phyloP scores from a whole-genome alignment of 2,113 vertebrate species.

The Lates calcarifer region DNA sequence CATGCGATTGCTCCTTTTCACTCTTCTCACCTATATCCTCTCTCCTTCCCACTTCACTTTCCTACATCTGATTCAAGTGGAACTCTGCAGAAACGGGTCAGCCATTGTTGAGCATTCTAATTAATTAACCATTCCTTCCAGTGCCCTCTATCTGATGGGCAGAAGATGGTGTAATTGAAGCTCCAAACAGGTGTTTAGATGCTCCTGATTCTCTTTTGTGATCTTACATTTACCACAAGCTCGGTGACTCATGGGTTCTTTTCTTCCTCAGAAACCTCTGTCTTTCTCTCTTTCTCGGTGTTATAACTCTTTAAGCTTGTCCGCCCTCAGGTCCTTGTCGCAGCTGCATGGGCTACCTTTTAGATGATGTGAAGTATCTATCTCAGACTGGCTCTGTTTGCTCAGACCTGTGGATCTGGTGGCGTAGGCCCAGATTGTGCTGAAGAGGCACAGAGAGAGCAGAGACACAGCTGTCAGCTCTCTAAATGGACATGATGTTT shows the following conservation, averaged over 20 bases:
- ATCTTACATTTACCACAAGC: constrained; percentile 5
- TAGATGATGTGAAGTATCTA: constrained; percentile 42
- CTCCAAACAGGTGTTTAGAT: constrained; percentile 26
- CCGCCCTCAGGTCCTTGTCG: constrained; percentile 28
- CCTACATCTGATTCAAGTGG: constrained; percentile 21
- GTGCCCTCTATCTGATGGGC: not conserved
- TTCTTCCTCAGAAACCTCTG: constrained; percentile 21
- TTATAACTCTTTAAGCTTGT: constrained; percentile 45
- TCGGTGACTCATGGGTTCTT: constrained; percentile 26
- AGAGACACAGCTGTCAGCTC: constrained; percentile 46
- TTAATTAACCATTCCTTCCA: constrained; percentile 38
- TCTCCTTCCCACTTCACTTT: not conserved
- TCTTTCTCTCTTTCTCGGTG: constrained; percentile 33
- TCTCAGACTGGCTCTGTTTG: constrained; percentile 37
- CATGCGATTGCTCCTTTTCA: constrained; percentile 44
- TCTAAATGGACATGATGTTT: constrained; percentile 54
- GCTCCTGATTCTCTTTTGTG: not conserved
- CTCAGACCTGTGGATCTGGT: constrained; percentile 37
- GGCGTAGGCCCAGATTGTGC: constrained; percentile 37
- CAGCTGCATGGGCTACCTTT: constrained; percentile 24
- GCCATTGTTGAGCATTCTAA: constrained; percentile 17
- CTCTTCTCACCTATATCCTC: not conserved
- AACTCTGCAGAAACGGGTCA: constrained; percentile 28
- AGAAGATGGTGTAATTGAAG: constrained; percentile 29
- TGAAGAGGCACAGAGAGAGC: constrained; percentile 50